Evolutionary conservation across 2,113 vertebrate species (phyloP), one percentile per base, ranked within the genome.

Genomic region (Xyliphius kryptos): DNA sequence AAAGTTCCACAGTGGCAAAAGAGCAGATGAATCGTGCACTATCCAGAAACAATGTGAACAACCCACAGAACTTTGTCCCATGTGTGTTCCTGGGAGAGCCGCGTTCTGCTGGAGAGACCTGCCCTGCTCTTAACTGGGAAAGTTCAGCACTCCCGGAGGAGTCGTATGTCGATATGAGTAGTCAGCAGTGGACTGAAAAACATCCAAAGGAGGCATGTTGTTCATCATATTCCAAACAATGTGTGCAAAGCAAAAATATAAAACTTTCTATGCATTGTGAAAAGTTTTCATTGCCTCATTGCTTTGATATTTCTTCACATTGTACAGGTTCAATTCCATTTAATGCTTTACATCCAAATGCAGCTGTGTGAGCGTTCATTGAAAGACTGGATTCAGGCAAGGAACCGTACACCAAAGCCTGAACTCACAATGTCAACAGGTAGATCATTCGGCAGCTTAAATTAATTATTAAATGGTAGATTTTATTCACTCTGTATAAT

Each of bases 331-430:
- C 87, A 90, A 56, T 93, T 92, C 83, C 86, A 81, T 71, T 82
- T 98, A 67, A 91, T 97, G 93, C 89, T 99, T 68, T 91, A 94
- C 68, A 97, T 99, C 61, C 96, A 99, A 76, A 99, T 99, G 96
- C 95, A 98, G 66, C 77, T 99, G 26, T 98, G 96, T 74, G 91
- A 95, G 70, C 87, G 79, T 22, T 98, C 96, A 0, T 69, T 99
- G 69, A 93, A 91, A 81, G 94, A 98, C 59, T 99, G 94, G 96
- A 93, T 99, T 75, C 71, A 71, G 16, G 88, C 92, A 63, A 87
- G 92, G 62, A 96, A 94, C 61, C 52, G 32, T 56, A 72, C 67
- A 32, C 83, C 75, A 51, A 74, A 36, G 66, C 70, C 66, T 20
- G 64, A 79, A 14, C 74, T 57, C 0, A 21, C 44, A 22, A 16